Evolutionary conservation across 2,888 invertebrate genomes (phyloP), one percentile per base, ranked within the genome.

Genomic region (Coelopa pilipes): DNA sequence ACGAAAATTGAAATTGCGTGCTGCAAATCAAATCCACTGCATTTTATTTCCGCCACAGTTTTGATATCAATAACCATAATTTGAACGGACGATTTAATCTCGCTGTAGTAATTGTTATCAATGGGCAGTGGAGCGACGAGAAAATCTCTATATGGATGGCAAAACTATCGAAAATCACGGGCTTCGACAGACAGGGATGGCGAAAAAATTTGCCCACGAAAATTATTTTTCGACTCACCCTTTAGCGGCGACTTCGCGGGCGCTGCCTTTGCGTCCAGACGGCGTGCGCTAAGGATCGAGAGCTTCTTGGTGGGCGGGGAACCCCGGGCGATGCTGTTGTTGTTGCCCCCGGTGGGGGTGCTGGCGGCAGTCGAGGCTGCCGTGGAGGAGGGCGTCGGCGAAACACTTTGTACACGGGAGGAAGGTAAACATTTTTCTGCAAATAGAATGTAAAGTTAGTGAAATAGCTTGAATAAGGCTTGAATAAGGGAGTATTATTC

Each of bases 231-330:
- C 10, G 4, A 74, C 74, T 78, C 72, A 79, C 79, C 79, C 76
- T 79, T 79, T 1, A 78, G 67, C 9, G 78, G 77, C 12, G 74
- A 60, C 60, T 78, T 77, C 19, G 21, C 2, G 5, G 50, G 10
- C 11, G 69, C 67, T 21, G 70, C 34, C 62, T 74, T 77, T 47
- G 46, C 67, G 65, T 78, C 76, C 60, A 73, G 55, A 11, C 77
- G 78, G 72, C 76, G 75, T 46, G 69, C 66, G 63, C 74, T 71
- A 59, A 74, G 70, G 57, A 75, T 72, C 21, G 63, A 76, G 67
- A 79, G 76, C 77, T 82, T 83, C 76, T 83, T 83, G 62, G 79
- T 74, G 46, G 80, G 78, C 72, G 82, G 80, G 71, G 81, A 81
- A 76, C 78, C 79, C 79, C 82, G 82, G 70, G 76, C 74, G 65